These are phyloP conservation scores for Danio albolineatus DNA, from an alignment of 2,797 vertebrate genomes.

Conservation along the genomic window DNA sequence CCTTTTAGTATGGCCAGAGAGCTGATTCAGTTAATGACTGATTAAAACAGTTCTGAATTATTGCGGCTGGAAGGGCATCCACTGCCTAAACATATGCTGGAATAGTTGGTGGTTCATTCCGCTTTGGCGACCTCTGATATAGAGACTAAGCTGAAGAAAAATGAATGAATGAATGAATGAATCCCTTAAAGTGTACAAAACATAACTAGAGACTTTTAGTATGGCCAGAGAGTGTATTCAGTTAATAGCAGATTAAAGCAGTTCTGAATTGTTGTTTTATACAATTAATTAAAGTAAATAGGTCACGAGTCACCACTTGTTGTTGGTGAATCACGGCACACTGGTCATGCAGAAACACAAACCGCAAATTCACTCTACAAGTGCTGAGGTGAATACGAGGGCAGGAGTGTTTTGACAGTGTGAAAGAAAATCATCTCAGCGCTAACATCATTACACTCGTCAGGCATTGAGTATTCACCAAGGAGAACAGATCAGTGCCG, in stretches of 20 bases:
- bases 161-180: too few relatives aligned
- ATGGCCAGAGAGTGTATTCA: neutral
- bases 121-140: too few relatives aligned
- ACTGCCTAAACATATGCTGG: too few relatives aligned
- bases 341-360: neutral
- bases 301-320: neutral
- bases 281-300: neutral
- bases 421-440: conserved; percentile 14
- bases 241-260: neutral
- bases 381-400: neutral
- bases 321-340: neutral
- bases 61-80: too few relatives aligned
- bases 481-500: conserved; percentile 12
- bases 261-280: neutral
- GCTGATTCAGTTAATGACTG: too few relatives aligned
- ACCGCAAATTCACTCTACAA: neutral
- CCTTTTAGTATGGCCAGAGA: too few relatives aligned
- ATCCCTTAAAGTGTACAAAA: too few relatives aligned
- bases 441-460: conserved; percentile 17
- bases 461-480: conserved; percentile 1
- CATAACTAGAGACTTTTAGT: too few relatives aligned
- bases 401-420: conserved; percentile 1
- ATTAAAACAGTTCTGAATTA: too few relatives aligned
- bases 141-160: too few relatives aligned
- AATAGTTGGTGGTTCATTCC: too few relatives aligned